phyloP scores from a whole-genome alignment of 2,797 vertebrate genomes.

The Pseudochirops cupreus region DNA sequence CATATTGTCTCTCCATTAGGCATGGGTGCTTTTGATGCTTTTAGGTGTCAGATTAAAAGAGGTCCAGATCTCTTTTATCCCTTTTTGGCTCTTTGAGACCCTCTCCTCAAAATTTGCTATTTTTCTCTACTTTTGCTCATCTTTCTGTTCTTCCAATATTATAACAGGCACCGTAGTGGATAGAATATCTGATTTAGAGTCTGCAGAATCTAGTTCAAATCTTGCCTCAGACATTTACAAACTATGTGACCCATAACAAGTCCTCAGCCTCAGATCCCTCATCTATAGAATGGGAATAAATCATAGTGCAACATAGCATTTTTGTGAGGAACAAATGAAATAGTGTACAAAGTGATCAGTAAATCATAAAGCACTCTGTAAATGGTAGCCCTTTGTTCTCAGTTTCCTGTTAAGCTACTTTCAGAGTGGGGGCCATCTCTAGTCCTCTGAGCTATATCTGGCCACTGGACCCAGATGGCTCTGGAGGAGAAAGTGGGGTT shows the following conservation, averaged over 20 bases:
- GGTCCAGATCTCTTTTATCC: background rate
- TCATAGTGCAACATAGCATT: background rate
- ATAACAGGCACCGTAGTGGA: background rate
- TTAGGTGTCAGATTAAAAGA: background rate
- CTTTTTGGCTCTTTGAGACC: background rate
- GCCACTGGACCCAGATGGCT: too few species aligned
- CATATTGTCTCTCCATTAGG: background rate
- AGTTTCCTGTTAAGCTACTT: background rate
- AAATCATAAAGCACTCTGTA: background rate
- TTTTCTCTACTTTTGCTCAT: background rate
- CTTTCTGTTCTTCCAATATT: background rate
- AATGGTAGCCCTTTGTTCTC: background rate
- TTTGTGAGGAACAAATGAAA: slow-evolving; percentile 31
- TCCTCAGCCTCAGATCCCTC: slow-evolving; percentile 42
- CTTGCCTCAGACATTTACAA: background rate
- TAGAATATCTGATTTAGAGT: background rate
- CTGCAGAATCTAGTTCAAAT: slow-evolving; percentile 26
- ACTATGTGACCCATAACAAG: background rate
- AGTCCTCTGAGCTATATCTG: too few species aligned
- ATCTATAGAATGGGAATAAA: slow-evolving; percentile 14
- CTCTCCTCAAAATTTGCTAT: background rate
- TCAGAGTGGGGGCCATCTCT: too few species aligned
- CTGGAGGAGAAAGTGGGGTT: too few species aligned
- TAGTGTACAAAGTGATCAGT: background rate
- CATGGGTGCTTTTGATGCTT: background rate